Percentiles rank a stretch among this genome's conserved stretches.
Evolutionary conservation across 2,888 invertebrate genomes (phyloP).

Genomic region (Nomada fabriciana): DNA sequence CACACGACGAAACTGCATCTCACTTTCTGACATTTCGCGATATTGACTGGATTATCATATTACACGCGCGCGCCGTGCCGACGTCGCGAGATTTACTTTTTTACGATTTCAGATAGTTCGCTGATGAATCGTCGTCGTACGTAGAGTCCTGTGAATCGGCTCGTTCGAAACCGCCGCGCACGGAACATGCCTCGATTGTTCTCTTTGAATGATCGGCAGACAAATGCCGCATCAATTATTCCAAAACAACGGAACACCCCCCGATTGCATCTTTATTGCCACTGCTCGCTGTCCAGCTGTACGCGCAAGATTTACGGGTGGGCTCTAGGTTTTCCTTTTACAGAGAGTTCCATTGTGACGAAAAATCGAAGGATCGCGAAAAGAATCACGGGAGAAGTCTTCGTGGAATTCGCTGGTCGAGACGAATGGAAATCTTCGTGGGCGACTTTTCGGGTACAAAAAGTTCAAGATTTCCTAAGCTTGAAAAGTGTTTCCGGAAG

Average conservation of each 20-base stretch:
- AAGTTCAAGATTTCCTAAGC: neutral
- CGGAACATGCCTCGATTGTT: constrained; percentile 49
- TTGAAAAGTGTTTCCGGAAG: too few species aligned
- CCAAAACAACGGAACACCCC: constrained; percentile 67
- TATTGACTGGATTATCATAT: constrained; percentile 68
- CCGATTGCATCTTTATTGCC: constrained; percentile 61
- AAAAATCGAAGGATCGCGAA: neutral
- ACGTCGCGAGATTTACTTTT: constrained; percentile 57
- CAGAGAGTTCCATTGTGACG: neutral
- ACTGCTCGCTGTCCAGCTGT: constrained; percentile 58
- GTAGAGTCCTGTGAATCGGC: constrained; percentile 10
- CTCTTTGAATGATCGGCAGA: constrained; percentile 22
- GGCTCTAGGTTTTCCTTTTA: neutral
- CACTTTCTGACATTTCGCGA: constrained; percentile 61
- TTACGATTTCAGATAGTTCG: constrained; percentile 58
- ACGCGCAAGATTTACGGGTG: constrained; percentile 14
- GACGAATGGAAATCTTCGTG: too few species aligned
- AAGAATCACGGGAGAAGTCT: neutral
- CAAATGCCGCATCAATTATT: constrained; percentile 69
- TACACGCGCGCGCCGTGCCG: constrained; percentile 51
- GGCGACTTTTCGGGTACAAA: too few species aligned
- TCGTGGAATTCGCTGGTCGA: neutral
- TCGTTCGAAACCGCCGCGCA: constrained; percentile 45
- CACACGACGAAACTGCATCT: constrained; percentile 41
- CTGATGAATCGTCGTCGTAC: constrained; percentile 50